Conservation (phyloP, 1,140 invertebrate species). For the Ptiloglossa arizonensis region DNA sequence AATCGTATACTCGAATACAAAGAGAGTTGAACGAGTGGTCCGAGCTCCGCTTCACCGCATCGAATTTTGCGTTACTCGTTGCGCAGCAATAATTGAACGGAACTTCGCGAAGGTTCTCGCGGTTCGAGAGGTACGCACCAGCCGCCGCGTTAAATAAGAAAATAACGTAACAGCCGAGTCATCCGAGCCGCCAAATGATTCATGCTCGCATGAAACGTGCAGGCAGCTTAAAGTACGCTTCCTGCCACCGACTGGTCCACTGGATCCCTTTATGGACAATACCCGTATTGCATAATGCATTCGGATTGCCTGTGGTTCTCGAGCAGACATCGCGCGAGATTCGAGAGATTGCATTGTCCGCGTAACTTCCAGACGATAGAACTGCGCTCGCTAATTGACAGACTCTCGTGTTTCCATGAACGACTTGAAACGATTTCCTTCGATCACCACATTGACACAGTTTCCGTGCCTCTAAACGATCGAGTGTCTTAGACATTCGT, state of each 20-base stretch:
- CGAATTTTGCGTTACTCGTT: background rate
- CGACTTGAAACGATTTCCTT: background rate
- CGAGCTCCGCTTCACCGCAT: too few species aligned
- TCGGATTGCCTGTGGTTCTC: conserved; percentile 11
- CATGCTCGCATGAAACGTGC: conserved; percentile 36
- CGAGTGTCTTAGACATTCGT: too few species aligned
- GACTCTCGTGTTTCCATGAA: too few species aligned
- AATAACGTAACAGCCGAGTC: conserved; percentile 47
- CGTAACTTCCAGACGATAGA: background rate
- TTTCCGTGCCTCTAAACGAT: too few species aligned
- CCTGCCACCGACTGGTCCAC: conserved; percentile 39
- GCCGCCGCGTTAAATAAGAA: conserved; percentile 34
- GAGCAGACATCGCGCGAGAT: conserved; percentile 1
- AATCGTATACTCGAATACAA: too few species aligned
- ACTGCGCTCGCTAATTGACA: background rate
- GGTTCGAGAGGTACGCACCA: background rate
- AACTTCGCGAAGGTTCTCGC: background rate
- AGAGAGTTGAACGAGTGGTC: too few species aligned
- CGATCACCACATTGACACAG: too few species aligned
- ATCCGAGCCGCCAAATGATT: conserved; percentile 40
- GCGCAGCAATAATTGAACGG: background rate
- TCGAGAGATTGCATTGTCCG: background rate
- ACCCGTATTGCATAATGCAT: conserved; percentile 51
- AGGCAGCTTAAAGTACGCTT: conserved; percentile 50
- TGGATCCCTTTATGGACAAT: conserved; percentile 51